Evolutionary conservation across 2,888 invertebrate species (phyloP).

Genomic region (Orthonychiurus folsomi): DNA sequence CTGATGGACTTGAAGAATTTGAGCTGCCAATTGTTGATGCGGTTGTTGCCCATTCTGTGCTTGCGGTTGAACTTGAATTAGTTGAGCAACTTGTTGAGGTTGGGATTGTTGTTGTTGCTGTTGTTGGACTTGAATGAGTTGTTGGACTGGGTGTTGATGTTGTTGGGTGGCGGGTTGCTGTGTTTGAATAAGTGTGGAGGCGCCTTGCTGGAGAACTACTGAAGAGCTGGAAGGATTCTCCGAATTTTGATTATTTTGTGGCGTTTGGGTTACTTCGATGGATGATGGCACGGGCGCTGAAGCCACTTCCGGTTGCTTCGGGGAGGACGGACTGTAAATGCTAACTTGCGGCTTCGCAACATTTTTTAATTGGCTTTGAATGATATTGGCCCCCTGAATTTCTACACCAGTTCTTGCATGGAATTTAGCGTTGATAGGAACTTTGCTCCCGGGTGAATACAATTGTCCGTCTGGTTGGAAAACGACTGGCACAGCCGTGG

Average conservation of each 20-base stretch:
- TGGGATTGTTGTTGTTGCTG: slow-evolving; percentile 10
- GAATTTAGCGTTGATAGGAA: slow-evolving; percentile 24
- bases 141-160: neutral
- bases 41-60: slow-evolving; percentile 23
- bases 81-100: slow-evolving; percentile 8
- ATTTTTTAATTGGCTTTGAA: neutral
- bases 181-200: neutral
- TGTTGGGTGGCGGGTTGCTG: neutral
- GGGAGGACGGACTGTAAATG: slow-evolving; percentile 5
- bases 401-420: slow-evolving; percentile 26
- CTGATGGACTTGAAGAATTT: slow-evolving; percentile 7
- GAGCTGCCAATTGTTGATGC: slow-evolving; percentile 16
- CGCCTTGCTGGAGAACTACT: no score
- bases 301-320: slow-evolving; percentile 15
- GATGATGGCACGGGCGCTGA: neutral
- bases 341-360: slow-evolving; percentile 1
- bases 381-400: neutral
- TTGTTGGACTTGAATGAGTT: neutral
- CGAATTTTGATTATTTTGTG: neutral
- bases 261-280: neutral
- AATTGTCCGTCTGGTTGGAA: slow-evolving; percentile 34
- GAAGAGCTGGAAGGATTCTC: no score
- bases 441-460: slow-evolving; percentile 16
- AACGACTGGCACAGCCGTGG: slow-evolving; percentile 14
- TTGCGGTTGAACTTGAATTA: slow-evolving; percentile 13